phyloP scores from a whole-genome alignment of 2,888 invertebrate genomes.

The Tiliacea citrago region DNA sequence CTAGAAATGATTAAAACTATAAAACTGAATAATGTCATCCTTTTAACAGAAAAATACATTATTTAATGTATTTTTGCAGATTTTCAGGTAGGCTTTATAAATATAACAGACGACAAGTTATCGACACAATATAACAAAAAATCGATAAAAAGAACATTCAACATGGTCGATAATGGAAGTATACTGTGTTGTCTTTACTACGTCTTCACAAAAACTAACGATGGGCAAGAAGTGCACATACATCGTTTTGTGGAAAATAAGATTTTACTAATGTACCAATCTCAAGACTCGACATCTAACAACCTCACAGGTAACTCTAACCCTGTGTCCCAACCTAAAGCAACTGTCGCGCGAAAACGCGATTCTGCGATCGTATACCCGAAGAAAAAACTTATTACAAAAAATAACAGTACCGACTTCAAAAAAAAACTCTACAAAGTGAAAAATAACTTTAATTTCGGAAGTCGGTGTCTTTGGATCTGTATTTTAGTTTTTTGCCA shows the following conservation, averaged over 20 bases:
- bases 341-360: not conserved
- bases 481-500: too few relatives aligned
- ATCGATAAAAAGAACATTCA: not conserved
- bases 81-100: conserved; percentile 1
- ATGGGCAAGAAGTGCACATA: accelerated
- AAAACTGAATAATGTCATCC: not conserved
- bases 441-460: too few relatives aligned
- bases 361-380: not conserved
- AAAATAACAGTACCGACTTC: too few relatives aligned
- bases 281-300: not conserved
- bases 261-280: conserved; percentile 5
- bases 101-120: not conserved
- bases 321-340: not conserved
- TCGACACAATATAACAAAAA: not conserved
- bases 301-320: conserved; percentile 1
- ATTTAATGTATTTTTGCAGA: conserved; percentile 11
- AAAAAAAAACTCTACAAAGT: too few relatives aligned
- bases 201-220: accelerated
- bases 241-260: conserved; percentile 13
- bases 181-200: conserved; percentile 25
- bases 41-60: not conserved
- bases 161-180: conserved; percentile 1
- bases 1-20: not conserved
- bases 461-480: too few relatives aligned
- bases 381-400: too few relatives aligned